Evolutionary conservation across 2,888 invertebrate genomes (phyloP).

Genomic region (Iphiclides podalirius): DNA sequence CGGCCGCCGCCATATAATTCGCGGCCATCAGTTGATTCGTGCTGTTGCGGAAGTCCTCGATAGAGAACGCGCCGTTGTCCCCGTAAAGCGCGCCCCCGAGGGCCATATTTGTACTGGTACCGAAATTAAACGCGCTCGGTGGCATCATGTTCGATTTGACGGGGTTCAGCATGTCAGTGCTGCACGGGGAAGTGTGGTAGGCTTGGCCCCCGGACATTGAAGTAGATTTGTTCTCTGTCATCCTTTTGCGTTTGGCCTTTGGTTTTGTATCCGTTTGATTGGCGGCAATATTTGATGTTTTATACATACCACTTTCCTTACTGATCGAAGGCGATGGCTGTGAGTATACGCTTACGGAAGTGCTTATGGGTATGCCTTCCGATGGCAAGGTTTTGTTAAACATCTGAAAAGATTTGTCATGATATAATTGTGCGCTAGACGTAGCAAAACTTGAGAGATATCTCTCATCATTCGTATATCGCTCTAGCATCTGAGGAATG

Average conservation of each 20-base stretch:
- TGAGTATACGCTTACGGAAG: constrained; percentile 56
- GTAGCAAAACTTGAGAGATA: constrained; percentile 74
- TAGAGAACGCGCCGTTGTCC: constrained; percentile 83
- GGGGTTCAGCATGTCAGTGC: constrained; percentile 62
- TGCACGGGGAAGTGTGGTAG: constrained; percentile 82
- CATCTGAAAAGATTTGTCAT: constrained; percentile 81
- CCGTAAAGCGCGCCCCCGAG: constrained; percentile 76
- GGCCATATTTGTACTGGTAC: constrained; percentile 82
- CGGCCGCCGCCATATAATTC: constrained; percentile 73
- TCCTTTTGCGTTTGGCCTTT: constrained; percentile 61
- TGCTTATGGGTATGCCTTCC: constrained; percentile 55
- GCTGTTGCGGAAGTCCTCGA: constrained; percentile 83
- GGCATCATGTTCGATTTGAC: constrained; percentile 84
- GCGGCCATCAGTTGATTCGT: constrained; percentile 82
- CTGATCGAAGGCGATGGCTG: constrained; percentile 53
- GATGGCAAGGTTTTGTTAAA: constrained; percentile 72
- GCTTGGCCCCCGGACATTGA: constrained; percentile 58
- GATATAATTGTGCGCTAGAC: constrained; percentile 68
- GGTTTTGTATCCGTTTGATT: constrained; percentile 52
- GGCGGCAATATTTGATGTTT: constrained; percentile 41
- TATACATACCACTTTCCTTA: constrained; percentile 62
- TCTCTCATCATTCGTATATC: constrained; percentile 78
- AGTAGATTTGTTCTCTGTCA: constrained; percentile 51
- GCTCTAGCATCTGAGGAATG: constrained; percentile 81
- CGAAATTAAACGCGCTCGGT: constrained; percentile 92